Percentiles rank a stretch among this genome's conserved stretches.
These are phyloP conservation scores for Phortica okadai DNA, from an alignment of 2,888 invertebrate species.

Conservation along the genomic window DNA sequence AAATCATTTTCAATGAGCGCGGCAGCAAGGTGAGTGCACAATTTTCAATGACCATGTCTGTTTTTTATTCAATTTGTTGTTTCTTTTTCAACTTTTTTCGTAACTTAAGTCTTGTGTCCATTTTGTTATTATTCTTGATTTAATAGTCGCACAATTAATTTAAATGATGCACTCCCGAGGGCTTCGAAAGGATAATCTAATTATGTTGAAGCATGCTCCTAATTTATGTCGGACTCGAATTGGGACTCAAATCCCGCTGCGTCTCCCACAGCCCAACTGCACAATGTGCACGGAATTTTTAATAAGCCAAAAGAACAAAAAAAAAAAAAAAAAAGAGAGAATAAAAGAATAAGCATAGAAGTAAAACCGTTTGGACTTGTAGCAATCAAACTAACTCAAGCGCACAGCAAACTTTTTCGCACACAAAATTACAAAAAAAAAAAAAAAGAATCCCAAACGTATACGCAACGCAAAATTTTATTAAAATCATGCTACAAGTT, in stretches of 20 bases:
- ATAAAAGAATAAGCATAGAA: no score
- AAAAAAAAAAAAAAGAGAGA: background rate
- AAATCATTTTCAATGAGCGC: conserved; percentile 99
- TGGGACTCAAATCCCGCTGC: background rate
- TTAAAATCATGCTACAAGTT: no score
- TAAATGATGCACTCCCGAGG: conserved; percentile 63
- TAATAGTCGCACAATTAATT: conserved; percentile 66
- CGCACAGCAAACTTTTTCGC: background rate
- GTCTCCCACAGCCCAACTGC: background rate
- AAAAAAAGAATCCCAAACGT: background rate
- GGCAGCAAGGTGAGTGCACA: conserved; percentile 96
- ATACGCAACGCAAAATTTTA: no score
- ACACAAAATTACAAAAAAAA: background rate
- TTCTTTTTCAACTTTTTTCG: background rate
- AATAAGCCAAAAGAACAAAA: background rate
- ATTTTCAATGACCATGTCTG: conserved; percentile 12
- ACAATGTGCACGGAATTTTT: conserved; percentile 15
- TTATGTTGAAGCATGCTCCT: conserved; percentile 29
- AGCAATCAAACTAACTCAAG: background rate
- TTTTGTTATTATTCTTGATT: conserved; percentile 44
- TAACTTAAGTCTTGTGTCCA: conserved; percentile 8
- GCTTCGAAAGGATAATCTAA: conserved; percentile 19
- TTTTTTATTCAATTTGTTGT: background rate
- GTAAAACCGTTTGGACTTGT: no score
- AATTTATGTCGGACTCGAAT: conserved; percentile 12